A percentile compares a stretch with the other conserved stretches of the same genome.
phyloP scores from a whole-genome alignment of 2,888 invertebrate genomes.

The Apamea epomidion region DNA sequence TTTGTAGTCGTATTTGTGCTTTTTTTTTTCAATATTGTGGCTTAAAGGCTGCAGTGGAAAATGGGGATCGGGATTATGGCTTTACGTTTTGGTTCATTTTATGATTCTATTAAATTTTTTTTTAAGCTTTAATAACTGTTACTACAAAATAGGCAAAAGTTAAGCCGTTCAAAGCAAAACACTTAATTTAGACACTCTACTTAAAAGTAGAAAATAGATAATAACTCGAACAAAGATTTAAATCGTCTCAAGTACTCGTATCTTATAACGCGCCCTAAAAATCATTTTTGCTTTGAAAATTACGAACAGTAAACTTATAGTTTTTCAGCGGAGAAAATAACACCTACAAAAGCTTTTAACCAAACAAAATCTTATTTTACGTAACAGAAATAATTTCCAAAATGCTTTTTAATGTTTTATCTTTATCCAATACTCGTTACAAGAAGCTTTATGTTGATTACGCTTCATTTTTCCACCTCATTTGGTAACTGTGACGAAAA shows the following conservation, averaged over 20 bases:
- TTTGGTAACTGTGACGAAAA: constrained; percentile 80
- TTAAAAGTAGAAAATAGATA: background rate
- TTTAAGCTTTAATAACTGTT: background rate
- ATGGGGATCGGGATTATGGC: constrained; percentile 26
- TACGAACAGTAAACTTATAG: background rate
- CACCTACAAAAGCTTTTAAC: background rate
- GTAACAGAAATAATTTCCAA: constrained; percentile 43
- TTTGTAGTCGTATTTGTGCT: constrained; percentile 54
- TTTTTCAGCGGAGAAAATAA: background rate
- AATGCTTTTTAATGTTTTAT: constrained; percentile 61
- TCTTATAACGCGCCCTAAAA: background rate
- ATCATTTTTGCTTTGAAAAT: background rate
- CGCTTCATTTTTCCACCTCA: constrained; percentile 78
- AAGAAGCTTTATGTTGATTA: constrained; percentile 64
- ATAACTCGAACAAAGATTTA: background rate
- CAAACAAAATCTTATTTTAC: constrained; percentile 25
- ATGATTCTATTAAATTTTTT: background rate
- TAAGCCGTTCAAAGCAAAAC: background rate
- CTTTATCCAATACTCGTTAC: constrained; percentile 60
- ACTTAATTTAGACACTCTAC: background rate
- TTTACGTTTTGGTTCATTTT: background rate
- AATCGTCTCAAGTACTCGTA: background rate
- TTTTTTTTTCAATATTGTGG: constrained; percentile 57
- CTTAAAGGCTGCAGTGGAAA: constrained; percentile 22
- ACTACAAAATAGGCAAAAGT: background rate